Evolutionary conservation across 2,888 invertebrate species (phyloP).

Genomic region (Leptopilina syphax): DNA sequence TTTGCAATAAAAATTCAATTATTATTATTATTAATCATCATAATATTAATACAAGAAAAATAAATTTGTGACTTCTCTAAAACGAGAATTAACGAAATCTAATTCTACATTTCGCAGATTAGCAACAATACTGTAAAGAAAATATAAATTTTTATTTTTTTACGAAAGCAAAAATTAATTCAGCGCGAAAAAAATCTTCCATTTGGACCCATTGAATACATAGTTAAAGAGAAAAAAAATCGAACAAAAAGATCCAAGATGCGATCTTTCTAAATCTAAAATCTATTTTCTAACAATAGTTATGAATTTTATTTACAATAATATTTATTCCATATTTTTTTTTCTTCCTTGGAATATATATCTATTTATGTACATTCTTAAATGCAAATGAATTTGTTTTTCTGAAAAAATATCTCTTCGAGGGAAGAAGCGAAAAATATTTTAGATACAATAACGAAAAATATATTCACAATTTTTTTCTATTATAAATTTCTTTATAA

Average conservation of each 20-base stretch:
- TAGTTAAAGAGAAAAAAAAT: neutral
- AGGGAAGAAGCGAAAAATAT: no score
- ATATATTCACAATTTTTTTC: no score
- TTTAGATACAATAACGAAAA: no score
- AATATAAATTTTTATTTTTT: no score
- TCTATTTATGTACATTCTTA: neutral
- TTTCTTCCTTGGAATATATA: neutral
- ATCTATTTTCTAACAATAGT: neutral
- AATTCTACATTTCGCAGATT: neutral
- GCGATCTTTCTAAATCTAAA: neutral
- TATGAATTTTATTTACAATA: neutral
- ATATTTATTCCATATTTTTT: neutral
- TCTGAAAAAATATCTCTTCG: no score
- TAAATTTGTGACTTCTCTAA: constrained; percentile 1
- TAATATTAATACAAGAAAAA: neutral
- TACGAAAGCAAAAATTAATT: neutral
- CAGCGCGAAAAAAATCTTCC: neutral
- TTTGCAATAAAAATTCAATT: no score
- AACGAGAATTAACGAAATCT: constrained; percentile 7
- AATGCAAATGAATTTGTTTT: no score
- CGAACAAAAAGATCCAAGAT: neutral
- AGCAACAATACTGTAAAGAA: neutral
- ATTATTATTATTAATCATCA: no score
- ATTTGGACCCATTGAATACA: constrained; percentile 6
- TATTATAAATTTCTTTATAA: no score